Evolutionary conservation across 2,888 invertebrate genomes (phyloP).

Genomic region (Pseudococcus jackbeardsleyi): DNA sequence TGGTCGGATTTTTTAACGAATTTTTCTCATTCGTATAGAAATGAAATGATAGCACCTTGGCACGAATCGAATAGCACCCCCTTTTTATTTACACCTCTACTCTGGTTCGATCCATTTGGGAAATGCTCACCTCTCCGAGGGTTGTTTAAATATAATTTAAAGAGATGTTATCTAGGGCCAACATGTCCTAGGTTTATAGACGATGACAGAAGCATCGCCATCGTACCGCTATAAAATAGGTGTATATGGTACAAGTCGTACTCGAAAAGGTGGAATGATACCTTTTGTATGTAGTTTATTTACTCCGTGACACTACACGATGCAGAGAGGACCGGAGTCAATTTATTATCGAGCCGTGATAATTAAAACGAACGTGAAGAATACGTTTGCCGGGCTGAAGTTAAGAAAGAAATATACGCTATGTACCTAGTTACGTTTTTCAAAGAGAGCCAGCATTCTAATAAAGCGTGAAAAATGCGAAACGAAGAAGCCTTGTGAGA

Average conservation of each 20-base stretch:
- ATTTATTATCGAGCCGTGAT: slow-evolving; percentile 50
- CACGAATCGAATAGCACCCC: slow-evolving; percentile 5
- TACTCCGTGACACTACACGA: slow-evolving; percentile 30
- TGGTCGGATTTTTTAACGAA: slow-evolving; percentile 46
- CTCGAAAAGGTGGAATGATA: slow-evolving; percentile 28
- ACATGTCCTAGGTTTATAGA: not conserved
- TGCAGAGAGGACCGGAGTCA: slow-evolving; percentile 1
- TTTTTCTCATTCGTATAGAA: not conserved
- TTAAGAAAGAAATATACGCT: slow-evolving; percentile 19
- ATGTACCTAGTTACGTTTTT: not conserved
- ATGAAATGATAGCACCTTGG: slow-evolving; percentile 15
- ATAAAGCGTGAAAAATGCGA: slow-evolving; percentile 55
- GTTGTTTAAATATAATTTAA: slow-evolving; percentile 51
- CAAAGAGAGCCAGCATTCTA: not conserved
- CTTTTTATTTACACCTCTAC: not conserved
- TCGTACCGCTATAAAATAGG: slow-evolving; percentile 7
- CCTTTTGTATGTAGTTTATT: slow-evolving; percentile 47
- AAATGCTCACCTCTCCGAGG: not conserved
- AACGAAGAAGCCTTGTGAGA: slow-evolving; percentile 54
- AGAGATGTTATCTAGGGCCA: slow-evolving; percentile 30
- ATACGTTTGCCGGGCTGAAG: slow-evolving; percentile 36
- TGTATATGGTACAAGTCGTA: not conserved
- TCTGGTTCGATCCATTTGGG: not conserved
- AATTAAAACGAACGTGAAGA: slow-evolving; percentile 57
- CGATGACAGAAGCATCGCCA: not conserved